Evolutionary conservation across 2,888 invertebrate species (phyloP).

Genomic region (Euplexia lucipara): DNA sequence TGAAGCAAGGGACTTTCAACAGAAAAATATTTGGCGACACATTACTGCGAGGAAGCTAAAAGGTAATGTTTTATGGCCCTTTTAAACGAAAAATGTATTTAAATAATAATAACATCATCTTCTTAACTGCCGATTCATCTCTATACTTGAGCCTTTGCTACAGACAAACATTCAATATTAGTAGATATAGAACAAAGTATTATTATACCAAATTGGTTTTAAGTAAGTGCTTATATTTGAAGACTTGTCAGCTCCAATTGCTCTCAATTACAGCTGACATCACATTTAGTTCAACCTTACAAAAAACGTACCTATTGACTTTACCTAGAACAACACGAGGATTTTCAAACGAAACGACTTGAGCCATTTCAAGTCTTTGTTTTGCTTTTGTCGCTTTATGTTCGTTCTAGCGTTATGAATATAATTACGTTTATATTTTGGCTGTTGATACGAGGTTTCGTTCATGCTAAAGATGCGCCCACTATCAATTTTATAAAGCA

Average conservation of each 20-base stretch:
- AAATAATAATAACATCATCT: too few species aligned
- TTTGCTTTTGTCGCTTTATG: not conserved
- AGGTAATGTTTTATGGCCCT: too few species aligned
- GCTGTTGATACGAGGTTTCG: constrained; percentile 15
- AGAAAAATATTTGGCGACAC: too few species aligned
- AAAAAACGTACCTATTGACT: constrained; percentile 23
- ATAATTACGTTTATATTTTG: constrained; percentile 18
- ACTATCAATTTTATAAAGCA: constrained; percentile 69
- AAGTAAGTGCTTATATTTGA: constrained; percentile 34
- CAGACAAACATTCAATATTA: constrained; percentile 12
- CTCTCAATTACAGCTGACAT: constrained; percentile 41
- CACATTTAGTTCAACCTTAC: constrained; percentile 25
- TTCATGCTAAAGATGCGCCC: constrained; percentile 49
- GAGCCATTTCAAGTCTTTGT: constrained; percentile 1
- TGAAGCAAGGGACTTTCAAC: too few species aligned
- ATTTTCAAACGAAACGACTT: not conserved
- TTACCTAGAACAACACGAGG: constrained; percentile 21
- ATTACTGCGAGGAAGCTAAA: too few species aligned
- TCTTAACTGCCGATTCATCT: too few species aligned
- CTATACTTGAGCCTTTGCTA: not conserved
- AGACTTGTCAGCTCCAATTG: constrained; percentile 36
- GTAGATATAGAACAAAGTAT: not conserved
- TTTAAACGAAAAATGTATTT: too few species aligned
- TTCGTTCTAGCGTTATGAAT: constrained; percentile 30
- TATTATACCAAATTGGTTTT: constrained; percentile 44